phyloP scores from a whole-genome alignment of 1,140 invertebrate species.

The Scaptomyza graminum region DNA sequence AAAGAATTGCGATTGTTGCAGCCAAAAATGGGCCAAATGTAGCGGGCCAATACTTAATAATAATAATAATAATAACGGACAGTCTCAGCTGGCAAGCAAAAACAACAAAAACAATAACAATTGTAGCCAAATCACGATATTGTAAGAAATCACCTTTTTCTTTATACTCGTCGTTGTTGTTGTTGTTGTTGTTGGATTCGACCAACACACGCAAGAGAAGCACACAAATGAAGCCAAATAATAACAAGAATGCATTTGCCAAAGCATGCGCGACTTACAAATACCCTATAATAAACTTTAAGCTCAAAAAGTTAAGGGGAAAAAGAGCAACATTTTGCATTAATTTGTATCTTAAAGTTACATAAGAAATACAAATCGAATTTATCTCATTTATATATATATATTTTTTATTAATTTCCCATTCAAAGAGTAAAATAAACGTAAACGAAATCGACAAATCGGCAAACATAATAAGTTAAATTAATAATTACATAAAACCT shows the following conservation, averaged over 20 bases:
- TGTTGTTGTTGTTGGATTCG: conserved; percentile 33
- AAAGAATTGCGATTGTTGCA: conserved; percentile 44
- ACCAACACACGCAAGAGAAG: conserved; percentile 64
- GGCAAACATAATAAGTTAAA: conserved; percentile 34
- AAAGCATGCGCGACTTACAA: background rate
- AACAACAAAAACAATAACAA: conserved; percentile 18
- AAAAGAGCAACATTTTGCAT: too few relatives aligned
- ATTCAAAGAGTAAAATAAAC: too few relatives aligned
- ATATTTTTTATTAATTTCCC: too few relatives aligned
- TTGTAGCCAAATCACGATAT: conserved; percentile 51
- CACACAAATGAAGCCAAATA: conserved; percentile 57
- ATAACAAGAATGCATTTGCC: background rate
- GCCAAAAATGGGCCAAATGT: conserved; percentile 23
- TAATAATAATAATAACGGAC: conserved; percentile 43
- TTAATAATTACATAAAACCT: conserved; percentile 75
- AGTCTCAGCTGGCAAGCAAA: background rate
- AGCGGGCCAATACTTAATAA: conserved; percentile 33
- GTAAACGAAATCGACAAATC: conserved; percentile 48
- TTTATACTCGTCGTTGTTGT: conserved; percentile 15
- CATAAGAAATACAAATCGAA: too few relatives aligned
- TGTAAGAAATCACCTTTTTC: conserved; percentile 39
- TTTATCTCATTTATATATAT: too few relatives aligned
- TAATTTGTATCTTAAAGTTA: too few relatives aligned
- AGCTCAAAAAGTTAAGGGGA: background rate
- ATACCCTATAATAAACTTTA: conserved; percentile 19